Base-by-base conservation (phyloP, 2,113 vertebrate genomes). In the Regulus satrapa region DNA sequence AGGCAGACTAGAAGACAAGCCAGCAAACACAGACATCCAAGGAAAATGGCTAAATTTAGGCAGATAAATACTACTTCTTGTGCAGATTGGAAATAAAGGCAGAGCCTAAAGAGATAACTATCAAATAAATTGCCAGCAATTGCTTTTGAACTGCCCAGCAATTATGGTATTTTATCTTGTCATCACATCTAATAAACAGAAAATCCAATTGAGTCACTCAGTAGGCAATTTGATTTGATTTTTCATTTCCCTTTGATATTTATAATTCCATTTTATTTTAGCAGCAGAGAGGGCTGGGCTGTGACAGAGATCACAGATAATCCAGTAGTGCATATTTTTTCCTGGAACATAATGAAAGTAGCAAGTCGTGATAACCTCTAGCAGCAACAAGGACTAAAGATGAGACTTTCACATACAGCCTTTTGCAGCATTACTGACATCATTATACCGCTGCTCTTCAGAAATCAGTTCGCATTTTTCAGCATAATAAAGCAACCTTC, bases 141-240 rank as follows among this genome's bases (percentile, higher is more conserved):
- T 90, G 56, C 73, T 92, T 85, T 62, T 52, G 91, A 71, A 76
- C 72, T 85, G 76, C 68, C 83, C 80, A 92, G 85, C 19, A 94
- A 84, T 78, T 14, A 75, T 4, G 58, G 75, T 18, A 90, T 96
- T 96, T 94, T 84, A 88, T 82, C 92, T 79, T 46, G 68, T 78
- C 79, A 94, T 85, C 84, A 71, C 69, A 92, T 87, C 85, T 89
- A 95, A 94, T 93, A 91, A 95, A 94, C 31, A 77, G 83, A 89
- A 92, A 95, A 84, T 25, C 41, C 49, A 82, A 83, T 64, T 78
- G 86, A 94, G 88, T 88, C 88, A 82, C 85, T 83, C 92, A 38
- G 46, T 69, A 52, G 81, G 76, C 86, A 91, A 81, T 81, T 92
- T 67, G 61, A 92, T 90, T 94, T 81, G 69, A 95, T 77, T 95